Evolutionary conservation across 2,888 invertebrate genomes (phyloP).

Genomic region (Endomychus coccineus): DNA sequence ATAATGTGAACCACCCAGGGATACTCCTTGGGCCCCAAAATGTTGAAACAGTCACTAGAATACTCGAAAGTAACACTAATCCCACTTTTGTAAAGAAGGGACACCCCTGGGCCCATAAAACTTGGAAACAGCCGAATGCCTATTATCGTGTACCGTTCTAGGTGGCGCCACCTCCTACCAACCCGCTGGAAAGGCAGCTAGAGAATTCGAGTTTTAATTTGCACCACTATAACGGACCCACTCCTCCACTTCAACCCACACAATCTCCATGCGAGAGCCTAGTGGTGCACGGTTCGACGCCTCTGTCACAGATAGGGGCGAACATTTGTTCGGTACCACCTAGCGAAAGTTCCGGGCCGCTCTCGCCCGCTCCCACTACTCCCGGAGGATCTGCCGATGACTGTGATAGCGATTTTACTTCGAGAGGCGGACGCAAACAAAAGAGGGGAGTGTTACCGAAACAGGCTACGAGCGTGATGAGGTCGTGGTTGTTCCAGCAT

Average conservation of each 20-base stretch:
- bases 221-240: slow-evolving; percentile 20
- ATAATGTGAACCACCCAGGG: too few species aligned
- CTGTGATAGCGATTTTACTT: slow-evolving; percentile 46
- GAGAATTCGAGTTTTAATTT: slow-evolving; percentile 36
- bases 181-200: slow-evolving; percentile 29
- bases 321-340: slow-evolving; percentile 55
- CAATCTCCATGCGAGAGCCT: slow-evolving; percentile 40
- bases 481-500: slow-evolving; percentile 95
- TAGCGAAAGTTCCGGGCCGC: slow-evolving; percentile 48
- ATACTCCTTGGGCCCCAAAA: too few species aligned
- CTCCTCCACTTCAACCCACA: slow-evolving; percentile 32
- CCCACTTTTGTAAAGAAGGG: too few species aligned
- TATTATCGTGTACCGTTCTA: too few species aligned
- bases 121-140: too few species aligned
- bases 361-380: slow-evolving; percentile 56
- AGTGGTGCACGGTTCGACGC: slow-evolving; percentile 76
- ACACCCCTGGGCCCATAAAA: too few species aligned
- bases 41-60: too few species aligned
- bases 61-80: too few species aligned
- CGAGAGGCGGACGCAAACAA: slow-evolving; percentile 42
- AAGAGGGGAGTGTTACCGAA: slow-evolving; percentile 90
- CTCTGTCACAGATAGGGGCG: slow-evolving; percentile 78
- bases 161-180: slow-evolving; percentile 36
- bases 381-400: slow-evolving; percentile 53
- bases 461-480: slow-evolving; percentile 92